Percentiles rank a stretch among this genome's conserved stretches.
phyloP scores from a whole-genome alignment of 2,113 vertebrate species.

The Silurus glanis region DNA sequence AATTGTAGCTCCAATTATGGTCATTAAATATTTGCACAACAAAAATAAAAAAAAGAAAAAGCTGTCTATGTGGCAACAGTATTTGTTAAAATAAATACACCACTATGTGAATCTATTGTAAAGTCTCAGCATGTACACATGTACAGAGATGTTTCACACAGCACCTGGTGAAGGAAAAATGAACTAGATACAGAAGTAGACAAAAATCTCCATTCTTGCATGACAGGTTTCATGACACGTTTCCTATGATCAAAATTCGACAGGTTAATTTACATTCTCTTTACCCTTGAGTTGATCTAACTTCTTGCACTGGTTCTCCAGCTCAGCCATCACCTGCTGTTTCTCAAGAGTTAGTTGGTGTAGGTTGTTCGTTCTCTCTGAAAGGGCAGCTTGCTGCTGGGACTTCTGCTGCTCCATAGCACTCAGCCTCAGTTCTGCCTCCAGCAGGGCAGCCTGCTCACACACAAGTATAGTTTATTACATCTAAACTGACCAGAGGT shows the following conservation, averaged over 20 bases:
- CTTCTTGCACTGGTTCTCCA: slow-evolving; percentile 65
- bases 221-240: not conserved
- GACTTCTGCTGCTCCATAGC: slow-evolving; percentile 70
- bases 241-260: not conserved
- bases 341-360: slow-evolving; percentile 72
- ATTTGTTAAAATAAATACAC: not conserved
- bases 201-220: not conserved
- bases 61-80: not conserved
- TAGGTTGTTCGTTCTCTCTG: slow-evolving; percentile 64
- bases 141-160: not conserved
- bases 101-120: not conserved
- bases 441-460: slow-evolving; percentile 69
- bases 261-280: not conserved
- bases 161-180: not conserved
- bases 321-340: slow-evolving; percentile 69
- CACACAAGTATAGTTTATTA: not conserved
- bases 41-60: not conserved
- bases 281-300: slow-evolving; percentile 74
- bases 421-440: slow-evolving; percentile 67
- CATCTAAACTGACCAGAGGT: not conserved
- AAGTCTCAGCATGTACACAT: slow-evolving; percentile 3
- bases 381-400: slow-evolving; percentile 67
- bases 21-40: not conserved
- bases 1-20: not conserved
- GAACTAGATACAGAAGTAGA: not conserved